phyloP scores from a whole-genome alignment of 2,113 vertebrate genomes.

The Malaclemys terrapin region DNA sequence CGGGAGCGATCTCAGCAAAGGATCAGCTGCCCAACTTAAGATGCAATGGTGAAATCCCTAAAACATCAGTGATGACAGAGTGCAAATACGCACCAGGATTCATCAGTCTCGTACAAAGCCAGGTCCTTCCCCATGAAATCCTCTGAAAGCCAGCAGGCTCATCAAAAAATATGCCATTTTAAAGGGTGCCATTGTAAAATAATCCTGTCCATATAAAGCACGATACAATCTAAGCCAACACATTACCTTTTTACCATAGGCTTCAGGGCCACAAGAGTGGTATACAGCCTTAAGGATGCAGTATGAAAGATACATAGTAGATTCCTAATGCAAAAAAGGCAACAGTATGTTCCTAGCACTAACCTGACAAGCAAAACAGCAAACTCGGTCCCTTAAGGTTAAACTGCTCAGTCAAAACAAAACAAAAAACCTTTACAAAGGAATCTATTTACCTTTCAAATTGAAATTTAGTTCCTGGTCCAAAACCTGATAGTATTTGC shows the following conservation, averaged over 20 bases:
- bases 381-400: accelerated
- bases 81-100: not conserved
- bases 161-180: not conserved
- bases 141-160: not conserved
- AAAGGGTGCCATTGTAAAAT: accelerated
- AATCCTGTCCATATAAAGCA: not conserved
- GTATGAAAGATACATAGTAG: not conserved
- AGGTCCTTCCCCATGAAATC: accelerated
- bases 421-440: accelerated
- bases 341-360: accelerated
- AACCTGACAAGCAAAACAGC: accelerated
- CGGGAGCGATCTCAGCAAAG: not conserved
- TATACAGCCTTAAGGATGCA: not conserved
- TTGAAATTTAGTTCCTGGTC: not conserved
- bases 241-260: not conserved
- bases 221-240: not conserved
- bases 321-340: not conserved
- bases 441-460: constrained; percentile 41
- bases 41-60: not conserved
- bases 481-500: not conserved
- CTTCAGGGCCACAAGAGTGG: not conserved
- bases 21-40: not conserved
- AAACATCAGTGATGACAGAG: not conserved
- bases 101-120: accelerated
- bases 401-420: not conserved